Percentiles rank a stretch among this genome's conserved stretches.
Evolutionary conservation across 2,113 vertebrate species (phyloP).

Genomic region (Callospermophilus lateralis): DNA sequence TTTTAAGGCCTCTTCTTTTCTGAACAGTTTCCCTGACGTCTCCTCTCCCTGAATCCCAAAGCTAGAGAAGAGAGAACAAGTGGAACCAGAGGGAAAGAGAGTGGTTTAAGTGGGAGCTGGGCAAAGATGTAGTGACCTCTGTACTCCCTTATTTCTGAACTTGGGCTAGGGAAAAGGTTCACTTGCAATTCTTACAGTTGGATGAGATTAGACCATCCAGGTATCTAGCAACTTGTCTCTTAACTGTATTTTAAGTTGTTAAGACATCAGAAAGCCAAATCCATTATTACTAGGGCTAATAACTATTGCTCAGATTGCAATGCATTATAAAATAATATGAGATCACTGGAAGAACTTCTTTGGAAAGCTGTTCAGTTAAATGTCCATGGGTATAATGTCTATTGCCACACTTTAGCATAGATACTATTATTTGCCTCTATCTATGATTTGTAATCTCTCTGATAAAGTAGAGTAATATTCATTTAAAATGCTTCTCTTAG

Average conservation of each 20-base stretch:
- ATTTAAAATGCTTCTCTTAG: neutral
- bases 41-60: neutral
- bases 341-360: neutral
- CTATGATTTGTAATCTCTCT: neutral
- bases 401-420: neutral
- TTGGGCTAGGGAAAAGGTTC: neutral
- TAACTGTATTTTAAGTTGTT: neutral
- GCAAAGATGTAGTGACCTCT: neutral
- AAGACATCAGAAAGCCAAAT: neutral
- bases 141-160: neutral
- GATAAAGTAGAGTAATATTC: neutral
- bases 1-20: neutral
- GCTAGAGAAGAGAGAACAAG: neutral
- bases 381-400: neutral
- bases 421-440: neutral
- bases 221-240: neutral
- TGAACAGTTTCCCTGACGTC: neutral
- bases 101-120: neutral
- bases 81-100: neutral
- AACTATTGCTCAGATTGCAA: neutral
- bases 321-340: neutral
- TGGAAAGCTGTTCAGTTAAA: neutral
- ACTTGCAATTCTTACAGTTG: constrained; percentile 10
- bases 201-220: neutral
- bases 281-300: neutral